Conservation (phyloP, 1,140 invertebrate genomes). For the Papilio xuthus region DNA sequence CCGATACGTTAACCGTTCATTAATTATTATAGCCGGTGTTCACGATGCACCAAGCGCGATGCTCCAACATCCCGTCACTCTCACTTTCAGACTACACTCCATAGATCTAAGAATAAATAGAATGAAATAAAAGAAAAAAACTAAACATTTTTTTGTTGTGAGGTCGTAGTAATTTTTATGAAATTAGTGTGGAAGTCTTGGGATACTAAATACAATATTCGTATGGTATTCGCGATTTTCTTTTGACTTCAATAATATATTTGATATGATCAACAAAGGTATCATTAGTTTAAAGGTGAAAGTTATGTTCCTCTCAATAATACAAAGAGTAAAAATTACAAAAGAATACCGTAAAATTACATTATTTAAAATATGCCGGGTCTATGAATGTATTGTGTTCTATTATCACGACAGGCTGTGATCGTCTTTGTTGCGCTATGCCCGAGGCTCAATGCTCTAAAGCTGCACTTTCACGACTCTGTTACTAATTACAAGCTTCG, state of each 20-base stretch:
- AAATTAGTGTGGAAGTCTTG: too few species aligned
- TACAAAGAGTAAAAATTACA: neutral
- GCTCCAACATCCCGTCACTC: constrained; percentile 16
- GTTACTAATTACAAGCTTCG: constrained; percentile 52
- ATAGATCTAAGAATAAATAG: neutral
- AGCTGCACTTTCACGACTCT: constrained; percentile 65
- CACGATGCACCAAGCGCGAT: constrained; percentile 21
- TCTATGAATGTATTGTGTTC: constrained; percentile 13
- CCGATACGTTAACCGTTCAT: constrained; percentile 19
- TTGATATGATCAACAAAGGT: neutral
- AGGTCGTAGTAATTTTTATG: neutral
- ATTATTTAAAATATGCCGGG: constrained; percentile 9
- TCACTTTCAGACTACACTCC: neutral
- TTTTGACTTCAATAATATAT: neutral
- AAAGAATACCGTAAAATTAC: neutral
- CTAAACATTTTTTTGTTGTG: too few species aligned
- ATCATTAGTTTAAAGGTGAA: neutral
- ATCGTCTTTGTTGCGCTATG: constrained; percentile 51
- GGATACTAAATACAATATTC: neutral
- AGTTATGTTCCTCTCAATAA: neutral
- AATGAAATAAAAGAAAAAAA: neutral
- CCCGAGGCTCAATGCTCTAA: constrained; percentile 48
- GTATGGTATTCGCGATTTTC: too few species aligned
- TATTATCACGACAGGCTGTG: constrained; percentile 52
- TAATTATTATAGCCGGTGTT: constrained; percentile 16